Conservation (phyloP, 2,888 invertebrate genomes). For the Artemia sp. region DNA sequence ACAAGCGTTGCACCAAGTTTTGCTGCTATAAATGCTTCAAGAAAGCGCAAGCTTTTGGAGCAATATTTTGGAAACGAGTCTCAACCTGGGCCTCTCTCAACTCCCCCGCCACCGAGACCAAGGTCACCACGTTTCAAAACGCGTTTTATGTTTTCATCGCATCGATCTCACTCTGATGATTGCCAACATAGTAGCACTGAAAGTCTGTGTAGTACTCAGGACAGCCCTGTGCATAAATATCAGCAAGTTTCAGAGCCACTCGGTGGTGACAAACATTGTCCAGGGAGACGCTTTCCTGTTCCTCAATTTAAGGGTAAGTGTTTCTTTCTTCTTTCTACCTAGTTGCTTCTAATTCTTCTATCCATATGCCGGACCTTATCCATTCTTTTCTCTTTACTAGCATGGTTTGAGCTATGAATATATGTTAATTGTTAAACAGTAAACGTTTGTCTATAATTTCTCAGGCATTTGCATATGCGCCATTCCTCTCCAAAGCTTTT, state of each 20-base stretch:
- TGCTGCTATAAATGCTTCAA: constrained; percentile 21
- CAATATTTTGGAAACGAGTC: constrained; percentile 17
- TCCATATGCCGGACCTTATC: too few species aligned
- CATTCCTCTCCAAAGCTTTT: too few species aligned
- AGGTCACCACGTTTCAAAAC: constrained; percentile 11
- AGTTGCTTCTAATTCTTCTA: too few species aligned
- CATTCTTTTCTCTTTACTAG: too few species aligned
- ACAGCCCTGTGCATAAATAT: background rate
- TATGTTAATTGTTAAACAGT: too few species aligned
- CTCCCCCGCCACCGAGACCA: constrained; percentile 1
- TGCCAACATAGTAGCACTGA: constrained; percentile 21
- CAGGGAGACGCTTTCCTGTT: background rate
- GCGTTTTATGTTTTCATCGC: constrained; percentile 20
- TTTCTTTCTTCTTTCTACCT: background rate
- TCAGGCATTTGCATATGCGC: too few species aligned
- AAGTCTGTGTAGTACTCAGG: constrained; percentile 21
- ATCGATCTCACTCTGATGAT: constrained; percentile 16
- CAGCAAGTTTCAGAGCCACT: background rate
- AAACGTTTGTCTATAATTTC: too few species aligned
- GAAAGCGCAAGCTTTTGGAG: constrained; percentile 22
- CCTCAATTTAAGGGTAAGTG: background rate
- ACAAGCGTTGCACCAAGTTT: constrained; percentile 5
- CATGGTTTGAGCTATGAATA: too few species aligned
- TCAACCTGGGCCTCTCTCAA: constrained; percentile 1
- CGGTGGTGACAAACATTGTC: background rate